Conservation (phyloP, 1,140 invertebrate species). For the Pachypeltis micranthus region DNA sequence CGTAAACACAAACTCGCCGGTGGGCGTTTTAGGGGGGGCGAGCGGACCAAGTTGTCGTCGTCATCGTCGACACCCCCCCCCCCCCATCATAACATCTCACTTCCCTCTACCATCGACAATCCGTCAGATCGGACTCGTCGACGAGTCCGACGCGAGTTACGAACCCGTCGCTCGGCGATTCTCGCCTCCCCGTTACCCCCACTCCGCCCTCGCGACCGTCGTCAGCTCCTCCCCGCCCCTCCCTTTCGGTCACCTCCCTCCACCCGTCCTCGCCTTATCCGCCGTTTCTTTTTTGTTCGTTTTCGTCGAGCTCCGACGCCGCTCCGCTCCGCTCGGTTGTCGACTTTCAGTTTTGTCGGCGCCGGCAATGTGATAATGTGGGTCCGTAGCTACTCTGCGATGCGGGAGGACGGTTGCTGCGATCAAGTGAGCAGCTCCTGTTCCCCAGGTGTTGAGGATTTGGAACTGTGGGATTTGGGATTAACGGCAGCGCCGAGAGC, state of each 20-base stretch:
- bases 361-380: conserved; percentile 10
- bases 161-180: too few species aligned
- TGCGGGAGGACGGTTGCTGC: conserved; percentile 10
- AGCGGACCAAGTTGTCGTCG: too few species aligned
- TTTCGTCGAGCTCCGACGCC: not conserved
- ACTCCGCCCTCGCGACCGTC: too few species aligned
- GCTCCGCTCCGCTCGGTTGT: not conserved
- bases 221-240: too few species aligned
- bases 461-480: conserved; percentile 6
- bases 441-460: conserved; percentile 6
- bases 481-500: not conserved
- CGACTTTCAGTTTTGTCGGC: conserved; percentile 10
- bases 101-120: too few species aligned
- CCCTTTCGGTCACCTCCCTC: not conserved
- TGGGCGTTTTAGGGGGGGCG: too few species aligned
- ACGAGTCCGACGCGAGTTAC: too few species aligned
- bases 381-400: conserved; percentile 5
- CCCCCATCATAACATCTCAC: too few species aligned
- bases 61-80: too few species aligned
- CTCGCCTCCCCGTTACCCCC: too few species aligned
- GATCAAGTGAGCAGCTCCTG: conserved; percentile 10
- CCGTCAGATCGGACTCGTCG: too few species aligned
- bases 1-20: too few species aligned
- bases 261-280: not conserved
- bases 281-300: not conserved